Evolutionary conservation across 2,797 vertebrate species (phyloP), one percentile per base, ranked within the genome.

Genomic region (Dromococcyx pavoninus): DNA sequence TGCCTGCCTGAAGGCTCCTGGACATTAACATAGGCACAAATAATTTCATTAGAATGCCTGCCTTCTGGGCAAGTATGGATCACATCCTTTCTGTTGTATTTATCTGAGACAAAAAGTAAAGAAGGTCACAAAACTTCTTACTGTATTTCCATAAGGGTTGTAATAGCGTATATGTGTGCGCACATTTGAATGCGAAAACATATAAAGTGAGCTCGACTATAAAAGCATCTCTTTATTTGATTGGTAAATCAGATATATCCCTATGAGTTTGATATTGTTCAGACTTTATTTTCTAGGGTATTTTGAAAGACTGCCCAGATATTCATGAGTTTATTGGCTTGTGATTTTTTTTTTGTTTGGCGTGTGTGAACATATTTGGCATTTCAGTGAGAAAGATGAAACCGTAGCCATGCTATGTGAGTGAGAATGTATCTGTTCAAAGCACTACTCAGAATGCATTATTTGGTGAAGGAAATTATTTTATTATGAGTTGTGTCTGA

Each of bases 31-130:
- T 15, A 87, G 78, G 79, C 82, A 28, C 3, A 4, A 13, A 13
- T 41, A 51, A 82, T 61, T 86, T 89, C 85, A 71, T 67, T 23
- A 64, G 78, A 88, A 83, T 82, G 37, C n/a, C 51, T 91, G 78
- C 72, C 64, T 87, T 76, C 82, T 89, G 87, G 75, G 84, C 89
- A 91, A 82, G 67, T 80, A 81, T 85, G 69, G 93, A 82, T 89
- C 50, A 24, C 53, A 93, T 94, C 77, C 81, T 86, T 92, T 73
- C 53, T 76, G 23, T 61, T 57, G 70, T 81, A 43, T 78, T 90
- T 89, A 48, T 60, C 50, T 28, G 58, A 78, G 62, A 61, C 46
- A 35, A 60, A 92, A 77, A 44, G 33, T 77, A 86, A 95, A 86
- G 28, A 79, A 10, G 64, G 33, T 89, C 41, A 73, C 32, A 43